Base-by-base conservation (phyloP, 2,113 vertebrate species). In the Vicugna pacos region DNA sequence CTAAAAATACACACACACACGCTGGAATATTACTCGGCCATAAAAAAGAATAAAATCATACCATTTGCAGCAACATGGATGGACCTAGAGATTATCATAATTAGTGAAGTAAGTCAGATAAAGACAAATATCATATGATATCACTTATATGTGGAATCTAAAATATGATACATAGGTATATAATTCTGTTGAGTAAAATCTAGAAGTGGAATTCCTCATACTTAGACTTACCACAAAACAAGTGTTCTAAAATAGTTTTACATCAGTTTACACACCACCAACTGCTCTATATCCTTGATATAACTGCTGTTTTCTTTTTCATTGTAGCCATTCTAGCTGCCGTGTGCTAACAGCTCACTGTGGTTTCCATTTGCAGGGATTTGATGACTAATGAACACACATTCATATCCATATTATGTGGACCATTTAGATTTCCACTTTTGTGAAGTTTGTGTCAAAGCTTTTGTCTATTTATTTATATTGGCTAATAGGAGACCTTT, bases 211-310 rank as follows among this genome's bases (percentile, higher is more conserved):
- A 67, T 24, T 89, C 19, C 56, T 92, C n/a, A 89, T 54, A 70
- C 8, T 17, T 73, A 80, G 70, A 92, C 26, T 84, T 65, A 75
- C 11, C 11, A 14, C 17, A 52, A 60, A 84, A 32, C 2, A n/a
- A n/a, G 35, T 64, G 86, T 82, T 90, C n/a, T 64, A 76, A 95
- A 93, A 82, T 48, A 54, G 32, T 90, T 82, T 87, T 72, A 17
- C 10, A 86, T 30, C 22, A 65, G 20, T 77, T 86, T 46, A 89
- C 22, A 42, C 22, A 65, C 32, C 28, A 91, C 28, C n/a, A 65
- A 4, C 6, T 58, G n/a, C 48, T 76, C 20, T 42, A 81, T 26
- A 76, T 80, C 77, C 35, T 65, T 54, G 70, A 73, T 28, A 52
- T 13, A 54, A 9, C 35, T 64, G 67, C 54, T 35, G 20, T 79